phyloP scores from a whole-genome alignment of 1,140 invertebrate species.

The Helicorthomorpha holstii region DNA sequence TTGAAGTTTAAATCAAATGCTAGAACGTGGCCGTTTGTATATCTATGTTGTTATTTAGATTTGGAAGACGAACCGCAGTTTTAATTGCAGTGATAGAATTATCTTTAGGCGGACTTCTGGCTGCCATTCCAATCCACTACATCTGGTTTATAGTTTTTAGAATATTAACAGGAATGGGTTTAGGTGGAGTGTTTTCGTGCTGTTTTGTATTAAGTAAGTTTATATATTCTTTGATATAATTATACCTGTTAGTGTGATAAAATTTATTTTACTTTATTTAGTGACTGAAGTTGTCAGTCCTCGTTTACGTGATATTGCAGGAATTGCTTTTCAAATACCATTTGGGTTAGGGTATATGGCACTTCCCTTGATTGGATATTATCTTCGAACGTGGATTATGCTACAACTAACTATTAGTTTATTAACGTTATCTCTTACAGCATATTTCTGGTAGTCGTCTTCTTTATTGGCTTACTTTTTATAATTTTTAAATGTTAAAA shows the following conservation, averaged over 20 bases:
- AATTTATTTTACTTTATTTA: background rate
- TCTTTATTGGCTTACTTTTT: too few relatives aligned
- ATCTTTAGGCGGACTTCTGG: background rate
- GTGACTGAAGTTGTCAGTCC: background rate
- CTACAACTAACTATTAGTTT: conserved; percentile 56
- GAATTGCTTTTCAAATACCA: background rate
- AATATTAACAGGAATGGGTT: background rate
- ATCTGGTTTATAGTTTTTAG: background rate
- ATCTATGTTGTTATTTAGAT: background rate
- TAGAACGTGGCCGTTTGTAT: too few relatives aligned
- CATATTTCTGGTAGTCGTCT: conserved; percentile 31
- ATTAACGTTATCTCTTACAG: conserved; percentile 47
- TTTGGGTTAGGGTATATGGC: conserved; percentile 36
- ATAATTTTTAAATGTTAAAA: too few relatives aligned
- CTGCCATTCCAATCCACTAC: background rate
- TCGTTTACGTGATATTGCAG: background rate
- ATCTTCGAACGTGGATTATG: conserved; percentile 46
- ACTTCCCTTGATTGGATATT: conserved; percentile 40
- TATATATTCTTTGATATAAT: background rate
- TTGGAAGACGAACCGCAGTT: background rate
- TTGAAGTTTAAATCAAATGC: too few relatives aligned
- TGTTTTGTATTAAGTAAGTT: background rate
- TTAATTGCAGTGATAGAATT: background rate
- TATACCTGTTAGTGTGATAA: too few relatives aligned
- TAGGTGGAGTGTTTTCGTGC: background rate